These are phyloP conservation scores for Dione vanillae DNA, from an alignment of 2,888 invertebrate species.

Conservation along the genomic window DNA sequence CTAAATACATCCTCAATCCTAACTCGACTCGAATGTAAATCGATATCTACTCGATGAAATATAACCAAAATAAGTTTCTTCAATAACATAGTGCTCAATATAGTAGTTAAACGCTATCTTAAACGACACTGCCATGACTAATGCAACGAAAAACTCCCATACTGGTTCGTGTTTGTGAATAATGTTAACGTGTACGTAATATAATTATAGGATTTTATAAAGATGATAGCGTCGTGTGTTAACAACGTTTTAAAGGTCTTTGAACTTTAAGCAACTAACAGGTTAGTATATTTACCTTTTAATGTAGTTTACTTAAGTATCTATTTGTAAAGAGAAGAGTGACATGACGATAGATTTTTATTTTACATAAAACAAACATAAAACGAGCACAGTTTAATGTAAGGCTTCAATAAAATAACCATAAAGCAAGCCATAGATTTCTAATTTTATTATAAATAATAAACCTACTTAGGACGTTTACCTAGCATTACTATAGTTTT, in stretches of 20 bases:
- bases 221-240: conserved; percentile 47
- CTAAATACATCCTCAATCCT: conserved; percentile 48
- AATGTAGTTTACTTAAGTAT: background rate
- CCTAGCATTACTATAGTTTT: background rate
- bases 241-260: conserved; percentile 35
- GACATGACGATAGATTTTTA: background rate
- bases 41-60: conserved; percentile 68
- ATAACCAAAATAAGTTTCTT: conserved; percentile 43
- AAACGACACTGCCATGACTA: conserved; percentile 46
- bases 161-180: conserved; percentile 64
- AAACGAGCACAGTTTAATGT: background rate
- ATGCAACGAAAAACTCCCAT: conserved; percentile 50
- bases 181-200: conserved; percentile 52
- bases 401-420: background rate
- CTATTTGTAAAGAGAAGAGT: background rate
- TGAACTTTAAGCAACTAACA: conserved; percentile 36
- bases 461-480: background rate
- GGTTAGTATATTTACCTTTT: conserved; percentile 32
- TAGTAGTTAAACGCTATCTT: background rate
- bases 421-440: background rate
- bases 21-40: conserved; percentile 63
- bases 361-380: background rate
- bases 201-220: conserved; percentile 50
- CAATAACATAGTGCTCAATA: conserved; percentile 37
- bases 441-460: background rate